Evolutionary conservation across 2,797 vertebrate genomes (phyloP).

Genomic region (Spheniscus humboldti): DNA sequence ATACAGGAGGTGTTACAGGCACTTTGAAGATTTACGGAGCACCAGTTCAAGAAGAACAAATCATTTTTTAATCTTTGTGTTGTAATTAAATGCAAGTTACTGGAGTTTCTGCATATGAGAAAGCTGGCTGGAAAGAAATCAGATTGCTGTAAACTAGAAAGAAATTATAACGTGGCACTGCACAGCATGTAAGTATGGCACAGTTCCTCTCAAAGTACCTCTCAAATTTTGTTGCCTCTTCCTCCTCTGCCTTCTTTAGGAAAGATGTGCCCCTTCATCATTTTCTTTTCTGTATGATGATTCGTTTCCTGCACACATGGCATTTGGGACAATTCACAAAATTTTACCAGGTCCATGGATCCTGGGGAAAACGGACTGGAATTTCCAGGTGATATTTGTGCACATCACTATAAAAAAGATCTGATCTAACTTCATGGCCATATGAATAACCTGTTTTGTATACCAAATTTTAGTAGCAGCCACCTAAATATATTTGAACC

Average conservation of each 20-base stretch:
- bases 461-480: background rate
- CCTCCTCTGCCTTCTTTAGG: background rate
- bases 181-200: background rate
- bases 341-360: background rate
- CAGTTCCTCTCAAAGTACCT: background rate
- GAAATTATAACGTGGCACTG: background rate
- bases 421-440: background rate
- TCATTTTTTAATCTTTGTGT: constrained; percentile 7
- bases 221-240: background rate
- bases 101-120: background rate
- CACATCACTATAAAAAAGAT: background rate
- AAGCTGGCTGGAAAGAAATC: background rate
- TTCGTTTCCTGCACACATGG: background rate
- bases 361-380: background rate
- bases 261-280: background rate
- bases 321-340: background rate
- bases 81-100: constrained; percentile 25
- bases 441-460: background rate
- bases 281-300: background rate
- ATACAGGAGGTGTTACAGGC: constrained; percentile 10
- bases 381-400: background rate
- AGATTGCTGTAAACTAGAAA: background rate
- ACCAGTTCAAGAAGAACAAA: constrained; percentile 17
- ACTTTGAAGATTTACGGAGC: constrained; percentile 50
- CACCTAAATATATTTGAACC: background rate